phyloP scores from a whole-genome alignment of 2,797 vertebrate genomes.

The Rhyacichthys aspro region DNA sequence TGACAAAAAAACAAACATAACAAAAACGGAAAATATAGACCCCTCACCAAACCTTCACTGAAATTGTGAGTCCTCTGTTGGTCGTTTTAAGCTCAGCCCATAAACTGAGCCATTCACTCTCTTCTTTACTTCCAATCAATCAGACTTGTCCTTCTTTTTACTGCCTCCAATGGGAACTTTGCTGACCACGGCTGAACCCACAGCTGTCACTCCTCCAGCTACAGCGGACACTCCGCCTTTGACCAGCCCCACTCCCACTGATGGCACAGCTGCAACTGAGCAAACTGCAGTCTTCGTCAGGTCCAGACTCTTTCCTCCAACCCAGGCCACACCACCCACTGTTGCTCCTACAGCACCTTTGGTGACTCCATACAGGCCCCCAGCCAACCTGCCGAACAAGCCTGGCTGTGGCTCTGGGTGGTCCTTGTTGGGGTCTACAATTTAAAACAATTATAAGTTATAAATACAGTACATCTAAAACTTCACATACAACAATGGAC shows the following conservation, averaged over 20 bases:
- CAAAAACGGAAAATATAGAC: slow-evolving; percentile 24
- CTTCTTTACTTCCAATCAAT: slow-evolving; percentile 77
- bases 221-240: slow-evolving; percentile 93
- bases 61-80: slow-evolving; percentile 54
- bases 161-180: slow-evolving; percentile 92
- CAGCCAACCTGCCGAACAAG: slow-evolving; percentile 91
- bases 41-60: slow-evolving; percentile 49
- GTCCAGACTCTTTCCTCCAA: slow-evolving; percentile 93
- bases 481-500: too few relatives aligned
- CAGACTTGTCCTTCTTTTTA: slow-evolving; percentile 99
- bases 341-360: slow-evolving; percentile 94
- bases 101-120: slow-evolving; percentile 21
- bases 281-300: slow-evolving; percentile 93
- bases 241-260: slow-evolving; percentile 90
- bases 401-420: slow-evolving; percentile 90
- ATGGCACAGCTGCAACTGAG: slow-evolving; percentile 90
- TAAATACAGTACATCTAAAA: too few relatives aligned
- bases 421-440: slow-evolving; percentile 86
- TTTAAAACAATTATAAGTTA: slow-evolving; percentile 34
- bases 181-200: slow-evolving; percentile 91
- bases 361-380: slow-evolving; percentile 91
- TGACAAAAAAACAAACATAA: slow-evolving; percentile 15
- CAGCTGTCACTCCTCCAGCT: slow-evolving; percentile 90
- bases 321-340: slow-evolving; percentile 91
- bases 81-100: slow-evolving; percentile 37